Conservation (phyloP, 92 coral and sea anemone genomes). For the Parazoanthus darwini region DNA sequence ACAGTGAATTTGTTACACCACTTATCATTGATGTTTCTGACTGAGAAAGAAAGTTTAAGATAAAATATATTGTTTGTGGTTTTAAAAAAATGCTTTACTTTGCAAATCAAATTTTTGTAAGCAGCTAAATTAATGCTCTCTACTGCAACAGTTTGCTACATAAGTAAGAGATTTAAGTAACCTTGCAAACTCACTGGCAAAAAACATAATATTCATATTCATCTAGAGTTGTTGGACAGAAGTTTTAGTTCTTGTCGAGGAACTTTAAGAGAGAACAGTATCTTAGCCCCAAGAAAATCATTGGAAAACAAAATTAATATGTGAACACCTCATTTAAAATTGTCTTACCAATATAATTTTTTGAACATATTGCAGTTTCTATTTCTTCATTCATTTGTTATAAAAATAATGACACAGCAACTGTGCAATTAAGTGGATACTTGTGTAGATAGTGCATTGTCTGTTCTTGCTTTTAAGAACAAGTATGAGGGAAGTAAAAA, state of each 20-base stretch:
- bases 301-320: neutral
- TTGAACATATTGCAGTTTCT: neutral
- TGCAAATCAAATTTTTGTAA: conserved; percentile 10
- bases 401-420: neutral
- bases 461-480: conserved; percentile 33
- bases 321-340: neutral
- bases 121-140: neutral
- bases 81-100: neutral
- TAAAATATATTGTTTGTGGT: conserved; percentile 5
- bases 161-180: neutral
- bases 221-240: neutral
- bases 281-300: neutral
- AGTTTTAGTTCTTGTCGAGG: no score
- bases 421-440: neutral
- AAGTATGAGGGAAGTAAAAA: neutral
- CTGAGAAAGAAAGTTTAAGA: conserved; percentile 26
- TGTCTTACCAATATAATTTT: neutral
- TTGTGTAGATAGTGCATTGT: neutral
- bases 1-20: conserved; percentile 92
- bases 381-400: neutral
- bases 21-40: conserved; percentile 93
- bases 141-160: no score
- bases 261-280: neutral
- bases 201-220: neutral
- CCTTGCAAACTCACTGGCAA: neutral